Evolutionary conservation across 2,888 invertebrate species (phyloP), one percentile per base, ranked within the genome.

Genomic region (Volucella inflata): DNA sequence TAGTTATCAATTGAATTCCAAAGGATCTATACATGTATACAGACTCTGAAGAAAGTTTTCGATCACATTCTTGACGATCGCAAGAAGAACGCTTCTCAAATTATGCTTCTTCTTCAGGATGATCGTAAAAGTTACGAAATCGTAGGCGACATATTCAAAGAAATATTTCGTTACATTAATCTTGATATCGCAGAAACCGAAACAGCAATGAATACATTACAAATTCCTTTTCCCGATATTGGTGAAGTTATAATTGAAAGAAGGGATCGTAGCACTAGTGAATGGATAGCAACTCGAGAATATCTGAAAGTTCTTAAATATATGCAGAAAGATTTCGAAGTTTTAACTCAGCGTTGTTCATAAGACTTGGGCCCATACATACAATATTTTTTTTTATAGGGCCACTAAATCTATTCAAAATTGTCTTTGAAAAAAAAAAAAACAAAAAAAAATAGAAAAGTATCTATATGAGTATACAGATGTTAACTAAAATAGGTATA

Each of bases 401-500:
- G 17, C 38, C 77, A 70, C 55, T 70, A 21, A 68, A 70, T 38
- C 64, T 44, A 38, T 16, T 67, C 46, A 60, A 6, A 11, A 42
- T 42, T 70, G 78, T 55, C 71, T 64, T 64, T 78, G 57, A 55
- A 57, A 77, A 51, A 40, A 64, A 64, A 42, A 30, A 30, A 2
- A 21, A 21, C 2, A 3, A 2, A 21, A 21, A 21, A 21, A 4
- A 21, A 21, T 4, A 21, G 21, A 30, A 30, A 30, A 6, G 30
- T 30, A 30, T 30, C 14, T 46, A 46, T 14, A 46, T 59, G 67
- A 67, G 57, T 60, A 42, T 30, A 48, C 64, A 65, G 59, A 72
- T 67, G 51, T 67, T 72, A 72, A 62, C 70, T 78, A 55, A 60
- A 51, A 59, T 76, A 79, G 79, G 79, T 79, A 79, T 67, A 79